phyloP scores from a whole-genome alignment of 2,888 invertebrate genomes.

The Glyphotaelius pellucidus region DNA sequence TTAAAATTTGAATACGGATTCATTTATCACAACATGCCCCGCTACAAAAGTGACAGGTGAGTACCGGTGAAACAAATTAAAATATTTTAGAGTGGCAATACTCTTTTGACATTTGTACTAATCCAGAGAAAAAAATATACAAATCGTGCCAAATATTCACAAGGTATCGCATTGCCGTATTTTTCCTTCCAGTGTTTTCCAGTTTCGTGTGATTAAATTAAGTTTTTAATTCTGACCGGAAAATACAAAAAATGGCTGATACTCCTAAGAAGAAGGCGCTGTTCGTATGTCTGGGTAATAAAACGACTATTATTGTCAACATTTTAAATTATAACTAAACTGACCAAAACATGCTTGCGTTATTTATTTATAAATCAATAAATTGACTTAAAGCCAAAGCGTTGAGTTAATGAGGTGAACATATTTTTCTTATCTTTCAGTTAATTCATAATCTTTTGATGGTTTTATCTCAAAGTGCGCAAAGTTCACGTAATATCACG shows the following conservation, averaged over 20 bases:
- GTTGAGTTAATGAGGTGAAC: background rate
- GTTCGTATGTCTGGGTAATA: slow-evolving; percentile 74
- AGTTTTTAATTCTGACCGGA: background rate
- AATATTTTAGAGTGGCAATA: background rate
- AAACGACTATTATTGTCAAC: background rate
- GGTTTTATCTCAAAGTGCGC: background rate
- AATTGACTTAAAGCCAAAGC: background rate
- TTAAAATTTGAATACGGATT: background rate
- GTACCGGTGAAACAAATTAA: background rate
- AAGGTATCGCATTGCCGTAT: slow-evolving; percentile 27
- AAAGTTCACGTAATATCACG: background rate
- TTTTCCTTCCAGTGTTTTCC: background rate
- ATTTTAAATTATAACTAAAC: background rate
- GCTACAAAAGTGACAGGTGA: background rate
- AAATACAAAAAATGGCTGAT: slow-evolving; percentile 42
- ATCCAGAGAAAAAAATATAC: background rate
- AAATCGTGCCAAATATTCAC: background rate
- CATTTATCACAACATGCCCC: background rate
- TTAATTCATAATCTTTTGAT: background rate
- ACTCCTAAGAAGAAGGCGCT: slow-evolving; percentile 71
- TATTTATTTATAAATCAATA: slow-evolving; percentile 23
- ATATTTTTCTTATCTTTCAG: background rate
- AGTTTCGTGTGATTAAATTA: background rate
- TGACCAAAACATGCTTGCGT: background rate
- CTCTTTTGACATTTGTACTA: background rate